Evolutionary conservation across 2,113 vertebrate genomes (phyloP).

Genomic region (Peromyscus californicus): DNA sequence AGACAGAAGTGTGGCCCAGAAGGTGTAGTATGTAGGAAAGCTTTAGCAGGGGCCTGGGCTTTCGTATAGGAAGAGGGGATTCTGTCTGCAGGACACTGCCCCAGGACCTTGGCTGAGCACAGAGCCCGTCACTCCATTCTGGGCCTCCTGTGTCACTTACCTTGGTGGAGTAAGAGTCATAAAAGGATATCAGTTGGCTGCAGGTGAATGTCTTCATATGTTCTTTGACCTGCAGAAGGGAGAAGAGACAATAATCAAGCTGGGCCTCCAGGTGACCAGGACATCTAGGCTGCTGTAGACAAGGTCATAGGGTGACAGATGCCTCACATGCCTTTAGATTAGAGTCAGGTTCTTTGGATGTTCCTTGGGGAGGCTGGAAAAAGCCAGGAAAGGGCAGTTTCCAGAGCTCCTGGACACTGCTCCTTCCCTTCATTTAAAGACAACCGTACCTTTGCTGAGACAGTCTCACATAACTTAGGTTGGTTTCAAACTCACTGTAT

Average conservation of each 20-base stretch:
- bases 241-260: not conserved
- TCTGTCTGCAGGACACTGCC: not conserved
- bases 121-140: not conserved
- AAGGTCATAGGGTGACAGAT: not conserved
- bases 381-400: not conserved
- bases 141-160: constrained; percentile 48
- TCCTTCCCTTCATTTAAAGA: constrained; percentile 2
- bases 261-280: not conserved
- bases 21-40: not conserved
- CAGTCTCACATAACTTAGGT: not conserved
- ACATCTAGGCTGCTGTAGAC: not conserved
- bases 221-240: constrained; percentile 46
- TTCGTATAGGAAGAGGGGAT: not conserved
- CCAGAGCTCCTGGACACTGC: not conserved
- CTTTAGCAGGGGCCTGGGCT: not conserved
- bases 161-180: constrained; percentile 84
- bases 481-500: not conserved
- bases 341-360: not conserved
- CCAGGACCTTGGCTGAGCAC: not conserved
- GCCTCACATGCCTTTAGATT: not conserved
- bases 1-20: not conserved
- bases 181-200: constrained; percentile 38
- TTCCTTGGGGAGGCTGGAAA: not conserved
- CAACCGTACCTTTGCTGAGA: not conserved
- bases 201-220: constrained; percentile 53